Evolutionary conservation across 2,797 vertebrate species (phyloP).

Genomic region (Lemur catta): DNA sequence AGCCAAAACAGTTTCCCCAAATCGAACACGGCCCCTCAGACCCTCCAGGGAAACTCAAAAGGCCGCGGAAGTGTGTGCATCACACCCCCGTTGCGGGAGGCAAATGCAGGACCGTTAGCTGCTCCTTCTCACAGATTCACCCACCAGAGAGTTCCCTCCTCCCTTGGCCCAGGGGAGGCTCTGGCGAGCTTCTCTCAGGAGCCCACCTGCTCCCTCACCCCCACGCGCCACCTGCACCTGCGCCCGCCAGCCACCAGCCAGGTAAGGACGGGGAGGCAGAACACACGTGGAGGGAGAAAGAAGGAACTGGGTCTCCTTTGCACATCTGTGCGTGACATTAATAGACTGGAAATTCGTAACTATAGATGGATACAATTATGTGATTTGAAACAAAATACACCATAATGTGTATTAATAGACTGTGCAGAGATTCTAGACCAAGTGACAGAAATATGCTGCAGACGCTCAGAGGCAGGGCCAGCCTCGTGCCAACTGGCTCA

Average conservation of each 20-base stretch:
- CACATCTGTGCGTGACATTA: not conserved
- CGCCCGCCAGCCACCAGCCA: not conserved
- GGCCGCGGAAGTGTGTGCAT: fast-evolving
- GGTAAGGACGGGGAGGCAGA: not conserved
- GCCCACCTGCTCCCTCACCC: not conserved
- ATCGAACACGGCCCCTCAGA: not conserved
- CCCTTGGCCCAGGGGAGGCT: too few species aligned
- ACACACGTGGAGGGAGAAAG: not conserved
- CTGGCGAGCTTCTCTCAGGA: too few species aligned
- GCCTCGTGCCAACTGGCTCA: fast-evolving
- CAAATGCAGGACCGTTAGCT: not conserved
- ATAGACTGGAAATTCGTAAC: not conserved
- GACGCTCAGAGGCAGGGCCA: too few species aligned
- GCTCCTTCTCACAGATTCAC: not conserved
- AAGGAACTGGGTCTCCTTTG: not conserved
- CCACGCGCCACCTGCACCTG: too few species aligned
- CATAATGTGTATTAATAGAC: not conserved
- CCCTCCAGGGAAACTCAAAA: not conserved
- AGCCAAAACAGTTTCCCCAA: too few species aligned
- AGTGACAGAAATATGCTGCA: not conserved
- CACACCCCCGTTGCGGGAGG: not conserved
- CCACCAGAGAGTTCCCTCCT: not conserved
- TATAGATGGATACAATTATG: not conserved
- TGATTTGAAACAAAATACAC: not conserved
- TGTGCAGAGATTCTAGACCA: not conserved